phyloP scores from a whole-genome alignment of 2,113 vertebrate genomes.

The Sporophila hypoxantha region DNA sequence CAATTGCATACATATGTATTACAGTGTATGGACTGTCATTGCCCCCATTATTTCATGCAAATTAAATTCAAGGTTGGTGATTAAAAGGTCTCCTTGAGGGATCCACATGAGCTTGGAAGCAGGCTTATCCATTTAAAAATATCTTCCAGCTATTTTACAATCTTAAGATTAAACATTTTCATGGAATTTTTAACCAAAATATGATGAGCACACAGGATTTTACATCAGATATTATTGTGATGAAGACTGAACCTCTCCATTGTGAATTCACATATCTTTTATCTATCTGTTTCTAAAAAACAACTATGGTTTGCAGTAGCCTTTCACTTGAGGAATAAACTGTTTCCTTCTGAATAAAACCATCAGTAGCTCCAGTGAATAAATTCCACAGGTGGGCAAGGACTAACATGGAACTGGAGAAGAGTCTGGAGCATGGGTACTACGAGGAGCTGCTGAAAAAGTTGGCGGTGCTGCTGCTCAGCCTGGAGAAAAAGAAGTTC shows the following conservation, averaged over 20 bases:
- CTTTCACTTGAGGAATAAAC: neutral
- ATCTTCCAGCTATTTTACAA: neutral
- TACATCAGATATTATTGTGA: neutral
- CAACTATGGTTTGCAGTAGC: neutral
- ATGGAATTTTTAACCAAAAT: neutral
- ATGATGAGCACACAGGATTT: neutral
- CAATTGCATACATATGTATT: neutral
- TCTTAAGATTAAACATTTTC: neutral
- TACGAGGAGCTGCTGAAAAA: neutral
- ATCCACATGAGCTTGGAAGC: neutral
- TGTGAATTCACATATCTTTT: neutral
- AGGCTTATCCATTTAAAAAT: neutral
- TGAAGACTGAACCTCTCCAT: neutral
- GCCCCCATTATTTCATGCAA: neutral
- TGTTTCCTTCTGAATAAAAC: neutral
- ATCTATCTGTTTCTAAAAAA: neutral
- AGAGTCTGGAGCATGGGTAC: neutral
- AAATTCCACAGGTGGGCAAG: neutral
- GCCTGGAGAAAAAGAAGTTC: neutral
- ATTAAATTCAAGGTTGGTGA: neutral
- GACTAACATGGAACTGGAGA: neutral
- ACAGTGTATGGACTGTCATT: neutral
- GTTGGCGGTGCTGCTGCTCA: fast-evolving
- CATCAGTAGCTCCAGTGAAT: neutral
- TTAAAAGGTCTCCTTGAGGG: neutral